phyloP scores from a whole-genome alignment of 2,888 invertebrate genomes.

The Ischnura elegans region DNA sequence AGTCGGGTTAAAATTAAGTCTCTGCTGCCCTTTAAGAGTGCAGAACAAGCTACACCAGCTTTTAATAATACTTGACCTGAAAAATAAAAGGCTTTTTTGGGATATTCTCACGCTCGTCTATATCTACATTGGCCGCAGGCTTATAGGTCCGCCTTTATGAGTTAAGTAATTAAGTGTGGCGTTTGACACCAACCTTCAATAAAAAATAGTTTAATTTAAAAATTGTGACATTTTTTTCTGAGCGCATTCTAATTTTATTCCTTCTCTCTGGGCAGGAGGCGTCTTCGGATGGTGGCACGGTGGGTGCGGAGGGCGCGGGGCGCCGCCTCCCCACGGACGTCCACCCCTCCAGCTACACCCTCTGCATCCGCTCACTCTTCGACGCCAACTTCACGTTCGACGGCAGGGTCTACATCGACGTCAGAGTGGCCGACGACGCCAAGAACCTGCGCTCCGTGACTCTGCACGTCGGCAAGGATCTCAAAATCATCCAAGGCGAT shows the following conservation, averaged over 20 bases:
- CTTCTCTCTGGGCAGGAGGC: not conserved
- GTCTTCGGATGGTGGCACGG: not conserved
- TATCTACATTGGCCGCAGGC: no score
- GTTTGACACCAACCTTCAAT: no score
- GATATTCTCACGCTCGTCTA: no score
- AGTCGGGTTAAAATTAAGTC: no score
- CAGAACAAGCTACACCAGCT: no score
- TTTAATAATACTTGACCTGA: no score
- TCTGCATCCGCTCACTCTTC: constrained; percentile 30
- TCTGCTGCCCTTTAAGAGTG: no score
- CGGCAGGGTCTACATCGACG: constrained; percentile 67
- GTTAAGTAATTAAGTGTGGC: no score
- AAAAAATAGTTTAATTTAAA: no score
- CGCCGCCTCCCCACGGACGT: not conserved
- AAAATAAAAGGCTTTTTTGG: no score
- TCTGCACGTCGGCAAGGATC: constrained; percentile 53
- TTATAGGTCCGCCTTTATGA: no score
- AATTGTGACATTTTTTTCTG: no score
- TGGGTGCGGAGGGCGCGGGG: not conserved
- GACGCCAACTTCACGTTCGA: constrained; percentile 62
- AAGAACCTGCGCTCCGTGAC: constrained; percentile 39
- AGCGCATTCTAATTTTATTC: not conserved
- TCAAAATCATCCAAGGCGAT: constrained; percentile 36
- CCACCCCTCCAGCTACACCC: not conserved
- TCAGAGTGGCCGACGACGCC: constrained; percentile 34